Conservation (phyloP, 2,888 invertebrate species). For the Punctoribates punctum region DNA sequence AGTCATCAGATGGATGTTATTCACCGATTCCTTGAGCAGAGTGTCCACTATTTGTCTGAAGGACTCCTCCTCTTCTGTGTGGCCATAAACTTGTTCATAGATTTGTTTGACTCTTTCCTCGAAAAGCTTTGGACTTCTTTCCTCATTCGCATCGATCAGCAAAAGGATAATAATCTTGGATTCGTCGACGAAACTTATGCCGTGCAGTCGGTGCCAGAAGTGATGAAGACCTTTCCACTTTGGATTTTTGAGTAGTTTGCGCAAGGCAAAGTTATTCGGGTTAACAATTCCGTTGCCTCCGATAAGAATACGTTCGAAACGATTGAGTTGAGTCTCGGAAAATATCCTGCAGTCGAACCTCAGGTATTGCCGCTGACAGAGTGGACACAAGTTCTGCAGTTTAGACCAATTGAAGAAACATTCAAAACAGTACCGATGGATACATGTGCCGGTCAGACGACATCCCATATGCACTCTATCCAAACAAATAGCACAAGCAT, state of each 20-base stretch:
- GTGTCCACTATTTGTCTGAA: neutral
- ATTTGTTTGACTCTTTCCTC: neutral
- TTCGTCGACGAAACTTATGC: neutral
- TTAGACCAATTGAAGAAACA: slow-evolving; percentile 16
- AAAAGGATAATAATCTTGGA: neutral
- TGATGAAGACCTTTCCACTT: neutral
- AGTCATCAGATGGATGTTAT: slow-evolving; percentile 3
- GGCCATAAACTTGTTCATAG: neutral
- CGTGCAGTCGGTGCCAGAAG: neutral
- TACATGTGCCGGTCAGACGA: slow-evolving; percentile 2
- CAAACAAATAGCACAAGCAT: slow-evolving; percentile 11
- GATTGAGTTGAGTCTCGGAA: neutral
- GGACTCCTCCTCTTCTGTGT: neutral
- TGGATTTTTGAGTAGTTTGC: neutral
- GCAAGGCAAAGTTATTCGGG: neutral
- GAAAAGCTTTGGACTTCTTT: neutral
- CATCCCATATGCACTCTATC: neutral
- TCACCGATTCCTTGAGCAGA: neutral
- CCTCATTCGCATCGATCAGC: neutral
- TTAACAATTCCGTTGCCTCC: neutral
- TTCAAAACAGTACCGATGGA: neutral
- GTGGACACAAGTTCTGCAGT: neutral
- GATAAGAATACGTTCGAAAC: neutral
- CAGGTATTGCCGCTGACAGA: neutral
- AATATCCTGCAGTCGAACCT: neutral